These are phyloP conservation scores for Pseudomyrmex pallidus DNA, from an alignment of 1,140 invertebrate species.

Conservation along the genomic window DNA sequence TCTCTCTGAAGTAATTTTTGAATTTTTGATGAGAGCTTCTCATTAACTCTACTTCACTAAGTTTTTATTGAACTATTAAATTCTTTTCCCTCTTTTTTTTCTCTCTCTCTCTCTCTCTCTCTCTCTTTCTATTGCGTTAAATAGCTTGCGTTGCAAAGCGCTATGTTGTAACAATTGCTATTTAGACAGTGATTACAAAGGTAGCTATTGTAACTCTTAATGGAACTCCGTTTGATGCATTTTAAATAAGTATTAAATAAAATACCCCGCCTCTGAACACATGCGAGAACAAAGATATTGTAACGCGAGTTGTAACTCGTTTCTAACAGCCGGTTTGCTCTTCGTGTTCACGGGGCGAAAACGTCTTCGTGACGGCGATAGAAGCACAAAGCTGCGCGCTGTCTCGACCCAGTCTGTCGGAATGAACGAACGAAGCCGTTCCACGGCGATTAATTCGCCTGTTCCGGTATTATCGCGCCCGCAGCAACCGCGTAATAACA, in stretches of 20 bases:
- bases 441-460: slow-evolving; percentile 50
- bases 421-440: slow-evolving; percentile 49
- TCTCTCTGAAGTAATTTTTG: slow-evolving; percentile 2
- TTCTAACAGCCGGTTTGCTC: neutral
- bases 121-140: neutral
- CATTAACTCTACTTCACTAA: slow-evolving; percentile 11
- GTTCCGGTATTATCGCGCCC: slow-evolving; percentile 52
- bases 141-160: neutral
- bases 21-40: slow-evolving; percentile 1
- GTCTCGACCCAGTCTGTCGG: slow-evolving; percentile 51
- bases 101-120: too few species aligned
- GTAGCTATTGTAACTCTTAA: neutral
- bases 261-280: neutral
- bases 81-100: neutral
- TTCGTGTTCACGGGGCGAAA: neutral
- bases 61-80: slow-evolving; percentile 13
- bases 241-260: neutral
- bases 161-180: neutral
- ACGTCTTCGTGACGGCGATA: slow-evolving; percentile 16
- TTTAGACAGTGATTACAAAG: neutral
- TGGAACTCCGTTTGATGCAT: too few species aligned
- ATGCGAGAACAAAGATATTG: neutral
- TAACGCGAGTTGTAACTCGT: neutral
- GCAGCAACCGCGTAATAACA: slow-evolving; percentile 44
- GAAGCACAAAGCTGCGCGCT: slow-evolving; percentile 41